A percentile compares a stretch with the other conserved stretches of the same genome.
Evolutionary conservation across 2,888 invertebrate species (phyloP).

Genomic region (Lacanobia oleracea): DNA sequence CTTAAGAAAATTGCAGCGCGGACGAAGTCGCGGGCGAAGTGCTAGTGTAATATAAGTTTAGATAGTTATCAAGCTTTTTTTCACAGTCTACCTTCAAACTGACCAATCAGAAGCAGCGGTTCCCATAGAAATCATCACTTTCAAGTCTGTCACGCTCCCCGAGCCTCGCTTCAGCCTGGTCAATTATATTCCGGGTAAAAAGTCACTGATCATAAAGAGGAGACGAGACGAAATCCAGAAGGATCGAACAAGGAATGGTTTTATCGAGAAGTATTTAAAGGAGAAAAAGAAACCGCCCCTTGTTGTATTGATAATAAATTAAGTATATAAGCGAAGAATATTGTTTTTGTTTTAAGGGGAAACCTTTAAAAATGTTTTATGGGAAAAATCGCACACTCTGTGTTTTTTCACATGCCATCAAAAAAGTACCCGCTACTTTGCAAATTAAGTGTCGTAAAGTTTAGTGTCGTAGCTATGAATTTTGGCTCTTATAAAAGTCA

Average conservation of each 20-base stretch:
- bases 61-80: not conserved
- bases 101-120: constrained; percentile 6
- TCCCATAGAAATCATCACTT: constrained; percentile 36
- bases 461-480: too few species aligned
- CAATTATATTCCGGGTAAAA: constrained; percentile 16
- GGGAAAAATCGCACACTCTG: too few species aligned
- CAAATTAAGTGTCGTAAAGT: too few species aligned
- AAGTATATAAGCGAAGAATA: not conserved
- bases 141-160: not conserved
- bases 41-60: not conserved
- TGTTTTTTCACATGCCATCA: too few species aligned
- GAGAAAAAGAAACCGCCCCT: not conserved
- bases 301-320: not conserved
- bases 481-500: too few species aligned
- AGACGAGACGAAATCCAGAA: not conserved
- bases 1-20: too few species aligned
- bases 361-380: too few species aligned
- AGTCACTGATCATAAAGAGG: constrained; percentile 14
- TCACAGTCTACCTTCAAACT: constrained; percentile 27
- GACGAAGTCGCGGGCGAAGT: too few species aligned
- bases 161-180: accelerated
- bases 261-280: not conserved
- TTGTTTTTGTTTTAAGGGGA: too few species aligned
- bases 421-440: too few species aligned
- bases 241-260: not conserved